Evolutionary conservation across 2,888 invertebrate genomes (phyloP).

Genomic region (Tipula confusa): DNA sequence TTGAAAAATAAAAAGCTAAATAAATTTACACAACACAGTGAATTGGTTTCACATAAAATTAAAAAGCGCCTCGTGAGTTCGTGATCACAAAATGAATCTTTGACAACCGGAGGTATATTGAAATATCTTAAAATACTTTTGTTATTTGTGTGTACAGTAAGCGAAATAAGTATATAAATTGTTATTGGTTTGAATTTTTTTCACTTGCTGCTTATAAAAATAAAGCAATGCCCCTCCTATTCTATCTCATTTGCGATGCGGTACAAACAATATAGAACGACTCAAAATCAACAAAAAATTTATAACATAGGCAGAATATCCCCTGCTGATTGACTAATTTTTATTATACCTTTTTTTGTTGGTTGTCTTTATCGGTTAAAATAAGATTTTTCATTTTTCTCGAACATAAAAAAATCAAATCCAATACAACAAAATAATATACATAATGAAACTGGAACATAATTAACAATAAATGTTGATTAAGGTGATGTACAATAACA

Average conservation of each 20-base stretch:
- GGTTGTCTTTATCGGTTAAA: background rate
- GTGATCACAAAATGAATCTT: background rate
- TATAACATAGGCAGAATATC: background rate
- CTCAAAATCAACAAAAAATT: background rate
- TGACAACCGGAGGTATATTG: background rate
- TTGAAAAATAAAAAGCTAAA: background rate
- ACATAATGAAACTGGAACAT: background rate
- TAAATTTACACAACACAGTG: background rate
- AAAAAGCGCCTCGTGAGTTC: background rate
- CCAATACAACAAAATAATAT: background rate
- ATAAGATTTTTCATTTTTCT: background rate
- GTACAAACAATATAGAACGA: background rate
- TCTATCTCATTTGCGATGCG: background rate
- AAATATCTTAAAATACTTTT: background rate
- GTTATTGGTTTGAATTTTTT: background rate
- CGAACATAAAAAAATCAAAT: background rate
- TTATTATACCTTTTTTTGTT: constrained; percentile 1
- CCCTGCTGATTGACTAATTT: background rate
- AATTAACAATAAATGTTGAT: background rate
- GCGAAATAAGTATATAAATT: background rate
- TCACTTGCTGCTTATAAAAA: background rate
- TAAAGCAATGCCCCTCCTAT: background rate
- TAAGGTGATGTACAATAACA: background rate
- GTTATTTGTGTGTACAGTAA: background rate
- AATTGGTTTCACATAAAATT: background rate